These are phyloP conservation scores for Parauchenoglanis punctatus DNA, from an alignment of 2,797 vertebrate genomes.

Conservation along the genomic window DNA sequence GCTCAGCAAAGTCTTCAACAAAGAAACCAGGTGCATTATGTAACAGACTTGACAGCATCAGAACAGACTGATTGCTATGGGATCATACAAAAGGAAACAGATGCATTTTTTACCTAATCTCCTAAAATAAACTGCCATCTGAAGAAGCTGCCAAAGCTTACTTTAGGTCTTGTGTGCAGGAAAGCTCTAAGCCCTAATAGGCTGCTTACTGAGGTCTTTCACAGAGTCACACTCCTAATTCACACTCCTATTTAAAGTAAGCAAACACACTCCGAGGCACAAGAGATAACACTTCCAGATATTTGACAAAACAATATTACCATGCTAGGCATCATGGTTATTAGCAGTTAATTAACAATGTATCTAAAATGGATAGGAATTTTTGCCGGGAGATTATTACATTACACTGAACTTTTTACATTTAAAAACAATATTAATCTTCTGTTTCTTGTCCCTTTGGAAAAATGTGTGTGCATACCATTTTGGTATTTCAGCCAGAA, in stretches of 20 bases:
- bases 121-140: neutral
- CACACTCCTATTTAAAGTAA: neutral
- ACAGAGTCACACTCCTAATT: neutral
- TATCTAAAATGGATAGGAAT: too few species aligned
- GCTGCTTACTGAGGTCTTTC: neutral
- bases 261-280: neutral
- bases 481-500: too few species aligned
- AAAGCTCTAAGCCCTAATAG: neutral
- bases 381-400: too few species aligned
- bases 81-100: neutral
- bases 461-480: too few species aligned
- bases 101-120: neutral
- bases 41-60: neutral
- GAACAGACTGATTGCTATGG: neutral
- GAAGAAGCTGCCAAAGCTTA: neutral
- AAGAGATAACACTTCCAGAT: neutral
- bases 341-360: too few species aligned
- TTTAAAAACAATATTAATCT: too few species aligned
- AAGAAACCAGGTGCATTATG: neutral
- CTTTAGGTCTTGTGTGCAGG: neutral
- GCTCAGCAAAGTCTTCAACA: neutral
- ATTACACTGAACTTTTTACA: too few species aligned
- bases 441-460: too few species aligned
- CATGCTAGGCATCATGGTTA: too few species aligned
- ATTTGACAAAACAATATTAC: neutral